phyloP scores from a whole-genome alignment of 2,113 vertebrate genomes.

The Menidia beryllina region DNA sequence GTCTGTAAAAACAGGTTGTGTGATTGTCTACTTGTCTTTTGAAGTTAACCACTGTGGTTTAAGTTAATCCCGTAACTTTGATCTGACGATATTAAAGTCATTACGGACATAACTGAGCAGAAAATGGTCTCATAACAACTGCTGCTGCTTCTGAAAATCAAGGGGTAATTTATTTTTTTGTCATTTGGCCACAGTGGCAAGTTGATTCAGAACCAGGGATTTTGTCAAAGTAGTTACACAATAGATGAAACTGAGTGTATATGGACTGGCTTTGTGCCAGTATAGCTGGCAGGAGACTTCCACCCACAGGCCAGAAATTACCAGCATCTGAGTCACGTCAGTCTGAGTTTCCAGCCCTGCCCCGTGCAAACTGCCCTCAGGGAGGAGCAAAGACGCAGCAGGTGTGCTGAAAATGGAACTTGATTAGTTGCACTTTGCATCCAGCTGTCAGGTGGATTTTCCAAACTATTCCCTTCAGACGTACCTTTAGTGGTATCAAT shows the following conservation, averaged over 20 bases:
- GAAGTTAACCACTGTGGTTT: slow-evolving; percentile 48
- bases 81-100: slow-evolving; percentile 51
- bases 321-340: slow-evolving; percentile 33
- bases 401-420: slow-evolving; percentile 53
- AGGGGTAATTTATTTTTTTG: slow-evolving; percentile 25
- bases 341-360: slow-evolving; percentile 48
- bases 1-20: slow-evolving; percentile 35
- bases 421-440: slow-evolving; percentile 54
- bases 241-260: slow-evolving; percentile 29
- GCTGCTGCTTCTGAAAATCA: slow-evolving; percentile 24
- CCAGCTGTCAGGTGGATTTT: slow-evolving; percentile 53
- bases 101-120: slow-evolving; percentile 26
- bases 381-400: slow-evolving; percentile 52
- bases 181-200: slow-evolving; percentile 29
- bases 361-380: slow-evolving; percentile 31
- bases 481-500: slow-evolving; percentile 4
- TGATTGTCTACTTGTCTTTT: slow-evolving; percentile 52
- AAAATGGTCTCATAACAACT: slow-evolving; percentile 23
- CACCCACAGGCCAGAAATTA: slow-evolving; percentile 54
- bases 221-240: slow-evolving; percentile 39
- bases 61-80: slow-evolving; percentile 58
- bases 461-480: slow-evolving; percentile 2
- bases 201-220: slow-evolving; percentile 49
- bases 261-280: slow-evolving; percentile 48
- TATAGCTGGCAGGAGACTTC: slow-evolving; percentile 52